Evolutionary conservation across 2,797 vertebrate species (phyloP).

Genomic region (Cyclopterus lumpus): DNA sequence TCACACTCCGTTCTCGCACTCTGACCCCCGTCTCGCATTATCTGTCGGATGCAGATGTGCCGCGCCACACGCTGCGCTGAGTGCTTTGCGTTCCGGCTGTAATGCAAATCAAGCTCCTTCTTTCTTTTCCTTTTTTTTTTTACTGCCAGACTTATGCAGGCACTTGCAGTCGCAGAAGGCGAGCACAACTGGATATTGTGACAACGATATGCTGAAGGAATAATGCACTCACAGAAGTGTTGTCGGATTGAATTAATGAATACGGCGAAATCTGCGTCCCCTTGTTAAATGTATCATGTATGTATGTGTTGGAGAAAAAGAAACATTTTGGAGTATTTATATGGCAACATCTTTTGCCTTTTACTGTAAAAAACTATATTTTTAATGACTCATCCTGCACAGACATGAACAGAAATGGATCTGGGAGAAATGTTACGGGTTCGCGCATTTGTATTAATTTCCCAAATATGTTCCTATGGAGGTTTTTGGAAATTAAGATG

Average conservation of each 20-base stretch:
- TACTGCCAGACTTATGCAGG: constrained; percentile 20
- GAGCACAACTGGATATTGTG: constrained; percentile 5
- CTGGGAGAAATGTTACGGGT: background rate
- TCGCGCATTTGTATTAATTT: background rate
- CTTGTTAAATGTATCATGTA: constrained; percentile 6
- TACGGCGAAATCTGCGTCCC: background rate
- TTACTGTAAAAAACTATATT: background rate
- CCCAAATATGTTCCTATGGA: background rate
- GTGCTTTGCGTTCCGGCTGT: background rate
- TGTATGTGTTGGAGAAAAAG: background rate
- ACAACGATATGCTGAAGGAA: constrained; percentile 13
- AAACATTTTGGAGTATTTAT: background rate
- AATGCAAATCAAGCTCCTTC: constrained; percentile 21
- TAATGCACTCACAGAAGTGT: constrained; percentile 3
- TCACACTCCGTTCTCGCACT: constrained; percentile 31
- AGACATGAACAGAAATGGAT: background rate
- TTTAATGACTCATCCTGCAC: background rate
- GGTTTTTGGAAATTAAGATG: background rate
- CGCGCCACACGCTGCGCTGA: background rate
- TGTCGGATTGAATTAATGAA: constrained; percentile 43
- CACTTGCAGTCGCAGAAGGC: background rate
- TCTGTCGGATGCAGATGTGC: constrained; percentile 36
- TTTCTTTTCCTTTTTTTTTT: too few species aligned
- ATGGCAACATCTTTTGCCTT: background rate
- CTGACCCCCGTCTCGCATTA: constrained; percentile 37